Conservation (phyloP, 2,888 invertebrate genomes). For the Dermolepida albohirtum region DNA sequence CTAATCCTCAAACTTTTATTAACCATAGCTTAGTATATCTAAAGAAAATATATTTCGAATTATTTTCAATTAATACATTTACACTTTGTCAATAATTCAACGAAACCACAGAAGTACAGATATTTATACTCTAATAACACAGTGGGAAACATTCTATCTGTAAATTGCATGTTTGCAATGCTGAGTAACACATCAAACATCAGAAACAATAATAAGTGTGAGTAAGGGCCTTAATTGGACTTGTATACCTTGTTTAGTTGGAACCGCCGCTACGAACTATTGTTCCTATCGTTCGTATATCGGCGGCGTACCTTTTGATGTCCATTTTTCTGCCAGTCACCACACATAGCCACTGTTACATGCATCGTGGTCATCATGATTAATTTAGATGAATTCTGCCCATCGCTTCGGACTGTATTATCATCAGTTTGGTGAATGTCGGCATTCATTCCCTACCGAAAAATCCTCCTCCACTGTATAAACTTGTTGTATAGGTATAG, state of each 20-base stretch:
- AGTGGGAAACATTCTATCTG: constrained; percentile 10
- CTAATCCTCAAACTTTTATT: too few species aligned
- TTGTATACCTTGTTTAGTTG: constrained; percentile 54
- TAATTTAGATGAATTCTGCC: constrained; percentile 53
- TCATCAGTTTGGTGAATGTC: constrained; percentile 20
- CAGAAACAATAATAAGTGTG: constrained; percentile 50
- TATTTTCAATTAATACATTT: too few species aligned
- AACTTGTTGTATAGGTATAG: neutral
- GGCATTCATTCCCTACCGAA: constrained; percentile 30
- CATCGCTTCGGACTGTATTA: constrained; percentile 32
- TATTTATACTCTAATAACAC: too few species aligned
- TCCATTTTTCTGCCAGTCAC: constrained; percentile 49
- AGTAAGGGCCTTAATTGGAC: constrained; percentile 53
- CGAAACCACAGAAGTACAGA: too few species aligned
- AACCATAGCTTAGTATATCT: too few species aligned
- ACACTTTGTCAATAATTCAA: too few species aligned
- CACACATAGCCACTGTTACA: constrained; percentile 52
- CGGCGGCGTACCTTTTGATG: constrained; percentile 52
- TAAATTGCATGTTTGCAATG: constrained; percentile 45
- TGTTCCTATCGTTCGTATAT: constrained; percentile 38
- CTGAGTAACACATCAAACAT: constrained; percentile 46
- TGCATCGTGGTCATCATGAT: constrained; percentile 57
- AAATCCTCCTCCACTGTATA: constrained; percentile 17
- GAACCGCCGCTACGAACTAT: constrained; percentile 44
- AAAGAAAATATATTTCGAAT: too few species aligned